Evolutionary conservation across 2,888 invertebrate genomes (phyloP), one percentile per base, ranked within the genome.

Genomic region (Saturnia pavonia): DNA sequence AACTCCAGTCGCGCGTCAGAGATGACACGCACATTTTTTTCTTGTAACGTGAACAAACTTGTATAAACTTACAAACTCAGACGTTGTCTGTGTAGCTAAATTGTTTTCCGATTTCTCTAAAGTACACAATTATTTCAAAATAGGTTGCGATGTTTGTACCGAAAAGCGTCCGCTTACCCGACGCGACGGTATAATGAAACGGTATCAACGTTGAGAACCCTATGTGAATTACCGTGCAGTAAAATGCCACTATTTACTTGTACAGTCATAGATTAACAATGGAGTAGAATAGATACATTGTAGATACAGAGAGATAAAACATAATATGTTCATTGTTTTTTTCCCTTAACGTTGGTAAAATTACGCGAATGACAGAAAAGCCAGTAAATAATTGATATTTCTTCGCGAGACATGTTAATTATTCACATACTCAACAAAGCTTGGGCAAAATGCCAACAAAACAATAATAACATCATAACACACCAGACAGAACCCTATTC

Each of bases 41-140:
- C 11, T 54, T 54, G n/a, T 54, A 54, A 54, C 22, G 54, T 60
- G 16, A 43, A 40, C 65, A 69, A 69, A 69, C 63, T 22, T 65
- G 66, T 63, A 34, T 34, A 69, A 16, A 48, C 8, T 40, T 43
- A 27, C 45, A 69, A 25, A 66, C 22, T 42, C 40, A 70, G 25
- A 48, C 66, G 42, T 57, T 48, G 34, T 66, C 22, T 42, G 22
- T 57, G 60, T 45, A 65, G 51, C 54, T 65, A 69, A 69, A 71
- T 71, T 54, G 70, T 70, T 71, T 71, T 68, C 66, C 71, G 54
- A 69, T 68, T 69, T 65, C 71, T 65, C 68, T 63, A 51, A 60
- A 65, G 42, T 67, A 57, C 42, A 48, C 69, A 71, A 71, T 69
- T 71, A 69, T 71, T 27, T 69, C 54, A 69, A 45, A 71, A 65